Base-by-base conservation (phyloP, 2,797 vertebrate genomes). In the Amphiprion clarkii region DNA sequence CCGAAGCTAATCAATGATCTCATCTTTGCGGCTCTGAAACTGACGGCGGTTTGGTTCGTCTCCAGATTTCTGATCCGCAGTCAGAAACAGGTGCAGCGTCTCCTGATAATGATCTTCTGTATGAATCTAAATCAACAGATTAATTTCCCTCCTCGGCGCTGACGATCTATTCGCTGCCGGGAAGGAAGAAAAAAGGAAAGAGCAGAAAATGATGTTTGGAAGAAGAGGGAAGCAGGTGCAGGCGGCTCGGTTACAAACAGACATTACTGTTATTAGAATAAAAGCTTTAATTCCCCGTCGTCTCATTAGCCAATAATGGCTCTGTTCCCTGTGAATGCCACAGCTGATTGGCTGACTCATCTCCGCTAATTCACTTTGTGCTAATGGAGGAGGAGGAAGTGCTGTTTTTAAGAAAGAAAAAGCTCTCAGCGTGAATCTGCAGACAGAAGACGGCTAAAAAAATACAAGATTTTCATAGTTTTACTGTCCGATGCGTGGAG, bases 251-350 rank as follows among this genome's bases (percentile, higher is more conserved):
- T 82, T 80, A 75, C 87, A 87, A 87, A 88, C 85, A 87, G 19
- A 86, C 82, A 81, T 82, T 49, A 84, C 81, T 87, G 82, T 85
- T 85, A 80, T 80, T 77, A 77, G 80, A 90, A 90, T 87, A 84
- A 91, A 91, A 89, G 86, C 86, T 67, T 83, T 79, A 83, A 89
- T 87, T 89, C 88, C 87, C 87, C 14, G 39, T 76, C 74, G 85
- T 75, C 85, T 91, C 89, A 87, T 91, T 86, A 89, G 76, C 89
- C 86, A 88, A 89, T 88, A 86, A 91, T 85, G 83, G 83, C 81
- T 69, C 58, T 3, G 81, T 42, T 88, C 67, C 74, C 82, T 83
- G 59, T 88, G 82, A 90, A 87, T 70, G 84, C 74, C 60, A 58
- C 80, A 78, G 87, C 88, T 87, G 89, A 90, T 91, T 90, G 89